Evolutionary conservation across 2,888 invertebrate species (phyloP).

Genomic region (Polydrusus pterygomalis): DNA sequence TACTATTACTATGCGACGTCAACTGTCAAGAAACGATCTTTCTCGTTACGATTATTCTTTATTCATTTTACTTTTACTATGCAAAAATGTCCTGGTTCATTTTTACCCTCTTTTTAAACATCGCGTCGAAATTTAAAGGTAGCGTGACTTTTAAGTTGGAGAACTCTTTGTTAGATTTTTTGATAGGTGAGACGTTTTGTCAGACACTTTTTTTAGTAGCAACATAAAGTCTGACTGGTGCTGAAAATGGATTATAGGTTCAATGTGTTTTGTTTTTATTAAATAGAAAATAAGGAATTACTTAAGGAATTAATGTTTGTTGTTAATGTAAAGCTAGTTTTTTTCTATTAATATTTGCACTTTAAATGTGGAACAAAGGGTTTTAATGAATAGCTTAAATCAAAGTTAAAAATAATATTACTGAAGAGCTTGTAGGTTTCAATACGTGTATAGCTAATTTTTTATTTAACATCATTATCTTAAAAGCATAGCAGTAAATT

Average conservation of each 20-base stretch:
- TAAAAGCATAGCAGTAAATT: constrained; percentile 11
- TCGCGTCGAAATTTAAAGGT: constrained; percentile 23
- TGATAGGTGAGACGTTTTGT: constrained; percentile 38
- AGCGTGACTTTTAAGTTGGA: constrained; percentile 36
- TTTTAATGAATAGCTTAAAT: too few species aligned
- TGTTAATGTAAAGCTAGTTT: too few species aligned
- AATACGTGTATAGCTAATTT: background rate
- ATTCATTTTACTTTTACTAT: background rate
- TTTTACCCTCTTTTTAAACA: background rate
- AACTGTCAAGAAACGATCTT: too few species aligned
- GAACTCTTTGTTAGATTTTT: constrained; percentile 40
- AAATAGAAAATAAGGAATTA: too few species aligned
- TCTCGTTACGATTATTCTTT: too few species aligned
- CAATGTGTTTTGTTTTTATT: too few species aligned
- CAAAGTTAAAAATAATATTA: too few species aligned
- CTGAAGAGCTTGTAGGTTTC: too few species aligned
- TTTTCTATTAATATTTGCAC: too few species aligned
- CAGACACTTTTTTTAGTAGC: constrained; percentile 39
- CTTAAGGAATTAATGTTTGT: too few species aligned
- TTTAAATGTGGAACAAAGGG: too few species aligned
- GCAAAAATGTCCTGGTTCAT: constrained; percentile 1
- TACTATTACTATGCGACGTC: too few species aligned
- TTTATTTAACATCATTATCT: background rate
- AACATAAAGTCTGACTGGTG: background rate
- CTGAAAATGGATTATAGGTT: background rate